These are phyloP conservation scores for Callionymus lyra DNA, from an alignment of 2,113 vertebrate genomes.

Conservation along the genomic window DNA sequence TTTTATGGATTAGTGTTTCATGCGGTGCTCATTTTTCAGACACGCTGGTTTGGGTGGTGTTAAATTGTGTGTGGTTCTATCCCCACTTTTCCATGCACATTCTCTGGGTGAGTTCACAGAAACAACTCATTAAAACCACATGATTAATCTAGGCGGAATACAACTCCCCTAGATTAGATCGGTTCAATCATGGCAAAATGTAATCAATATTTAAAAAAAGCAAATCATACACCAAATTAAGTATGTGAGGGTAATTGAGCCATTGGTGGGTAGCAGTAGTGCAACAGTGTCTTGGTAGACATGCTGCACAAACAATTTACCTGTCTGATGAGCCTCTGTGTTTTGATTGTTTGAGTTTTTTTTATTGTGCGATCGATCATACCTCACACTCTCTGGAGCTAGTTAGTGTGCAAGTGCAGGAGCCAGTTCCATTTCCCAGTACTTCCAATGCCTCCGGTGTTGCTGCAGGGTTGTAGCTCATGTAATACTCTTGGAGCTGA, in stretches of 20 bases:
- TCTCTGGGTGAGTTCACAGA: too few species aligned
- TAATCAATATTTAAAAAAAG: conserved; percentile 7
- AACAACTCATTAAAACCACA: too few species aligned
- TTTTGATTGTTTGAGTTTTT: conserved; percentile 66
- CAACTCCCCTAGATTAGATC: conserved; percentile 4
- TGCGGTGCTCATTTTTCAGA: too few species aligned
- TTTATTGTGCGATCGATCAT: conserved; percentile 85
- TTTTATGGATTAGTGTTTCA: too few species aligned
- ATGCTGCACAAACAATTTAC: conserved; percentile 78
- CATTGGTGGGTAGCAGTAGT: conserved; percentile 40
- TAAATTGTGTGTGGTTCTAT: too few species aligned
- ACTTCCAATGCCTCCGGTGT: conserved; percentile 95
- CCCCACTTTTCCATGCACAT: too few species aligned
- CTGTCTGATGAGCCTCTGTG: conserved; percentile 82
- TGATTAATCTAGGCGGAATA: too few species aligned
- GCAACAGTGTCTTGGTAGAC: conserved; percentile 30
- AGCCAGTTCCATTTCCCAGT: conserved; percentile 92
- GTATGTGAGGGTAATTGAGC: conserved; percentile 22
- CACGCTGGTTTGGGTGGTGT: too few species aligned
- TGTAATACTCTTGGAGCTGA: conserved; percentile 99
- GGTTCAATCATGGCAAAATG: not conserved
- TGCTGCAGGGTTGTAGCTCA: conserved; percentile 98
- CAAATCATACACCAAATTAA: conserved; percentile 30
- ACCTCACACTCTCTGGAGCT: conserved; percentile 99
- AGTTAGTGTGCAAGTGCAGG: conserved; percentile 98